phyloP scores from a whole-genome alignment of 2,113 vertebrate species.

The Thoracochromis brauschi region DNA sequence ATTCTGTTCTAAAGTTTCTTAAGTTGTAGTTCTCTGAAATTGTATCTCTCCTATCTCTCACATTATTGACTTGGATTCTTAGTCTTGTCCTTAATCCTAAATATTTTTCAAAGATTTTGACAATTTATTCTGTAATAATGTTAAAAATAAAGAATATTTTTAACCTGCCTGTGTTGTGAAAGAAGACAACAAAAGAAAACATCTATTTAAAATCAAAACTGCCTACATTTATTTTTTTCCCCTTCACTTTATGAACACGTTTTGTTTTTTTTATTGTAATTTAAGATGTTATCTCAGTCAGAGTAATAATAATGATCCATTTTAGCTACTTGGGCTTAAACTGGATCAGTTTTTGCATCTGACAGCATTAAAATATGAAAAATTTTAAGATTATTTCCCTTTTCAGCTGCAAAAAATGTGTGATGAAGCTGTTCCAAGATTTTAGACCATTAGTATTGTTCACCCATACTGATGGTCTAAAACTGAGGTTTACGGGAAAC shows the following conservation, averaged over 20 bases:
- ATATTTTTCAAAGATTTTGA: background rate
- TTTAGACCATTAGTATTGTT: background rate
- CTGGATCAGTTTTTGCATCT: background rate
- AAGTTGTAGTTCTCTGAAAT: background rate
- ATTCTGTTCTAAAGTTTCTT: background rate
- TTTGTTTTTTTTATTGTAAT: background rate
- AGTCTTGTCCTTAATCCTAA: background rate
- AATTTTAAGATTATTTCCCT: background rate
- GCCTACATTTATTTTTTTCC: background rate
- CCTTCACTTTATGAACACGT: background rate
- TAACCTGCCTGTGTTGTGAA: background rate
- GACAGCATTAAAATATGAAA: background rate
- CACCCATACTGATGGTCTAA: background rate
- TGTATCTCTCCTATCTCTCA: background rate
- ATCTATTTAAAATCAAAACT: background rate
- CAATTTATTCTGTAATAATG: background rate
- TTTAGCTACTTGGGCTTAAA: background rate
- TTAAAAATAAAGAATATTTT: background rate
- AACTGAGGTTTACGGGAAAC: background rate
- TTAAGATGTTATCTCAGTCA: background rate
- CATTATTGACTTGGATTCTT: background rate
- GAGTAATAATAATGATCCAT: background rate
- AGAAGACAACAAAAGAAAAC: background rate
- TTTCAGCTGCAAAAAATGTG: background rate
- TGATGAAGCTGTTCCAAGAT: background rate